Evolutionary conservation across 2,888 invertebrate species (phyloP).

Genomic region (Lasius platythorax): DNA sequence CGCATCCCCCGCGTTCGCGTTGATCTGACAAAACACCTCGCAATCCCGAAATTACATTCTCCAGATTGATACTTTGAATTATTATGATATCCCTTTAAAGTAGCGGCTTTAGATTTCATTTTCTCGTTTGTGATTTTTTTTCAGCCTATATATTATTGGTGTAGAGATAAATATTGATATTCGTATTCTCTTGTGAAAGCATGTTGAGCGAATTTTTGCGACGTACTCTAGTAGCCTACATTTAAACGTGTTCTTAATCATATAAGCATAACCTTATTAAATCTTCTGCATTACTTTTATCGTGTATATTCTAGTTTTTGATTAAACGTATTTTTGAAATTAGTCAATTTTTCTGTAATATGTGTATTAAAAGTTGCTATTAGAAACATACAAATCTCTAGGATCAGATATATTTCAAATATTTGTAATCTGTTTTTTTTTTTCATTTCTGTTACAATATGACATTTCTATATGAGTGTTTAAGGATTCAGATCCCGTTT

Average conservation of each 20-base stretch:
- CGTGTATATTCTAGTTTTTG: neutral
- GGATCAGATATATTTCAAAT: neutral
- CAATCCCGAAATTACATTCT: conserved; percentile 35
- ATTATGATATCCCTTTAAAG: neutral
- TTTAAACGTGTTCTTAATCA: neutral
- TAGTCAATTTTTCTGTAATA: neutral
- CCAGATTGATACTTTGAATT: conserved; percentile 5
- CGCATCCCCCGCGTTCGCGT: neutral
- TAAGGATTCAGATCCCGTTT: neutral
- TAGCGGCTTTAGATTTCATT: neutral
- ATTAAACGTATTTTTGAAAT: neutral
- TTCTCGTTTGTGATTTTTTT: neutral
- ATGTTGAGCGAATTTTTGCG: neutral
- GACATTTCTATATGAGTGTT: neutral
- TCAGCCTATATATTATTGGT: neutral
- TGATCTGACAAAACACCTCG: conserved; percentile 46
- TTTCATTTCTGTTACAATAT: neutral
- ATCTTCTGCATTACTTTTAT: neutral
- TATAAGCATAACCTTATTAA: neutral
- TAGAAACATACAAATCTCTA: neutral
- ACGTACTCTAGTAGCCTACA: neutral
- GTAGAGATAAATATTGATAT: neutral
- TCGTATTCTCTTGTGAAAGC: neutral
- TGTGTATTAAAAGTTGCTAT: neutral
- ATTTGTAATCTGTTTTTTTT: neutral